Conservation (phyloP, 2,888 invertebrate genomes). For the Hirtodrosophila confusa region DNA sequence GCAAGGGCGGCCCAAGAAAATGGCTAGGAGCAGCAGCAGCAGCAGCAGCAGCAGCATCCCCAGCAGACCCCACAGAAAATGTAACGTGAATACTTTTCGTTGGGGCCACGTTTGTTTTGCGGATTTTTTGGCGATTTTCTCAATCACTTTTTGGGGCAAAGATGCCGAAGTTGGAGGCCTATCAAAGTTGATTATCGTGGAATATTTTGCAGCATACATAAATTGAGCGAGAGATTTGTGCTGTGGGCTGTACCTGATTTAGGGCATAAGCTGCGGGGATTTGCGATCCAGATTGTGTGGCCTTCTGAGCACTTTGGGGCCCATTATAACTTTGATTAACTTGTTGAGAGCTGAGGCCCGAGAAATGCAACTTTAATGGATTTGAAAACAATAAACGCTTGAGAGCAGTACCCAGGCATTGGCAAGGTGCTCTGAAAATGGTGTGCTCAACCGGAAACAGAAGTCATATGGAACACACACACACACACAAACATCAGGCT, state of each 20-base stretch:
- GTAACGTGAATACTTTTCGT: slow-evolving; percentile 5
- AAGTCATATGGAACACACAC: slow-evolving; percentile 41
- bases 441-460: slow-evolving; percentile 46
- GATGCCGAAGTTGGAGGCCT: slow-evolving; percentile 36
- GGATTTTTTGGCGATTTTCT: slow-evolving; percentile 53
- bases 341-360: slow-evolving; percentile 48
- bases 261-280: slow-evolving; percentile 64
- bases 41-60: not conserved
- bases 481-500: slow-evolving; percentile 11
- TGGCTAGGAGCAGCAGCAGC: not conserved
- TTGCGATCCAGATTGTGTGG: slow-evolving; percentile 54
- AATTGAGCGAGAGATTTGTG: slow-evolving; percentile 63
- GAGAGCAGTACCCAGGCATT: slow-evolving; percentile 18
- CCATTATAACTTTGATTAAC: slow-evolving; percentile 57
- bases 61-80: slow-evolving; percentile 9
- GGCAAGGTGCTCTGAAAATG: slow-evolving; percentile 25
- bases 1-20: slow-evolving; percentile 34
- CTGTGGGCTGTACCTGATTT: slow-evolving; percentile 69
- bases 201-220: slow-evolving; percentile 58
- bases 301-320: slow-evolving; percentile 21
- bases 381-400: slow-evolving; percentile 46
- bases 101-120: slow-evolving; percentile 32
- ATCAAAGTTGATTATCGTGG: slow-evolving; percentile 75
- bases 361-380: slow-evolving; percentile 60
- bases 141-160: slow-evolving; percentile 47